Evolutionary conservation across 2,797 vertebrate species (phyloP), one percentile per base, ranked within the genome.

Genomic region (Anisognathus igniventris): DNA sequence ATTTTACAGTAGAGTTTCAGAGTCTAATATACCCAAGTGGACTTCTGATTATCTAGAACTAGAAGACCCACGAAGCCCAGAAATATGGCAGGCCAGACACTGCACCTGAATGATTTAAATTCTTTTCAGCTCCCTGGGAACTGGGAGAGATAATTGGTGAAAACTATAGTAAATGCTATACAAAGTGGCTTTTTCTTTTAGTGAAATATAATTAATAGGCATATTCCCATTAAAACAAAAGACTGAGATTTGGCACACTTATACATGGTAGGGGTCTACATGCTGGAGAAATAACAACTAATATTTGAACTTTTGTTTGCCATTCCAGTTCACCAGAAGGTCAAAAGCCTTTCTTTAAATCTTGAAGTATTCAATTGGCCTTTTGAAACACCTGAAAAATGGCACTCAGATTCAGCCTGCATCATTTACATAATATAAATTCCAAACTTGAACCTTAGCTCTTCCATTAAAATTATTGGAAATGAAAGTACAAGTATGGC

Each of bases 261-360:
- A 39, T 2, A 64, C 9, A 61, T 12, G 35, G 15, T 39, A 71
- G 48, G 14, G 21, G 14, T 73, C 37, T 85, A 50, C 7, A 30
- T 73, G 27, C 30, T 74, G n/a, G 42, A 89, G 53, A 73, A 93
- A 67, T 13, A 76, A 45, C 44, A 93, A 73, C 16, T 56, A 82
- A 77, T 44, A 79, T 72, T 76, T 58, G 62, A 95, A 86, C 57
- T 71, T 95, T 12, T 65, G 35, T 89, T 89, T 93, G 37, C 48
- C 60, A 12, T 33, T 89, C 56, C 57, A 89, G 56, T 94, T 95
- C 87, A 91, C 10, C 30, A 88, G 60, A 78, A 90, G 65, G 78
- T 91, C 85, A 91, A 82, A 72, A 83, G 50, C 42, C 31, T 88
- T 93, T 60, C 68, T 92, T 66, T 90, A 90, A 74, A 83, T 83